Evolutionary conservation across 2,113 vertebrate genomes (phyloP), one percentile per base, ranked within the genome.

Genomic region (human): DNA sequence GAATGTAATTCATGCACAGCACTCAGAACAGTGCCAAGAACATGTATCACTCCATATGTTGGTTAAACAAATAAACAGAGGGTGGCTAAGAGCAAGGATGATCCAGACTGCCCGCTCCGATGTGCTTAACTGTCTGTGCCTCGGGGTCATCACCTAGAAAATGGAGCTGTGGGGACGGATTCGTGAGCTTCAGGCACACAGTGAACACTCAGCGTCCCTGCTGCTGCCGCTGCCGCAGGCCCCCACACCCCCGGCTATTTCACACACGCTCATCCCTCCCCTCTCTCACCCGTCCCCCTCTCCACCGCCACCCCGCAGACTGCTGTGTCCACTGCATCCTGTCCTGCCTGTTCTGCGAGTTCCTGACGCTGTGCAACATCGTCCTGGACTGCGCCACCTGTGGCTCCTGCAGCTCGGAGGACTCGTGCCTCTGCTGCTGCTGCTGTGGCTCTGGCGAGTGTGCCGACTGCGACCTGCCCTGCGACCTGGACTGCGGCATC

Each of bases 401-500:
- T 13, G 99, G 99, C 98, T 99, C 99, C 90, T 99, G 99, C 78
- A 99, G 99, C 4, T 99, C 99, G 18, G 99, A 99, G 83, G 99
- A 99, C 57, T 99, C 99, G 83, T 99, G 99, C 99, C 99, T 99
- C 98, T 99, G 99, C 98, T 99, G 99, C 98, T 99, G 99, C 98
- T 98, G 98, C 96, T 97, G 98, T 11, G 99, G 98, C 61, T 99
- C 99, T 0, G 99, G 99, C 78, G 99, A 99, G 98, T 99, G 99
- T 2, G 99, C 99, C 0, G 99, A 99, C 98, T 99, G 99, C 70
- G 99, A 99, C 98, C 99, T 99, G 98, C 99, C 99, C 96, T 99
- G 99, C 82, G 99, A 99, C 99, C 99, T 99, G 99, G 99, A 99
- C 99, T 99, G 99, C 83, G 99, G 99, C 98, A 99, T 99, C 98